Evolutionary conservation across 2,797 vertebrate species (phyloP).

Genomic region (Prunella strophiata): DNA sequence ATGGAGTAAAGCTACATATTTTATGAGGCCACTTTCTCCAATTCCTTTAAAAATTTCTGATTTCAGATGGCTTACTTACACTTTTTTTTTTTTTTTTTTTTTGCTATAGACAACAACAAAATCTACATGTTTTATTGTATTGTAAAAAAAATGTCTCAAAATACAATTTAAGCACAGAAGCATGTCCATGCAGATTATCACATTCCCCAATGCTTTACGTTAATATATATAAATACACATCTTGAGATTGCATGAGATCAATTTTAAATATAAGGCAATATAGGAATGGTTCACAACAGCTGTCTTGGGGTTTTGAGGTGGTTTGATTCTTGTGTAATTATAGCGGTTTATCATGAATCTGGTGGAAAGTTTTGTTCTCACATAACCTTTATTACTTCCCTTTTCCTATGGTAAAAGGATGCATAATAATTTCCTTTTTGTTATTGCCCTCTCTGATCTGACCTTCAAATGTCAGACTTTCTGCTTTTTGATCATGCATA

Average conservation of each 20-base stretch:
- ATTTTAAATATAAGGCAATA: neutral
- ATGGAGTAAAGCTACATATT: neutral
- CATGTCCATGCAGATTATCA: neutral
- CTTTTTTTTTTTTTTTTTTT: neutral
- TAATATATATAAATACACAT: neutral
- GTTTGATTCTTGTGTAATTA: neutral
- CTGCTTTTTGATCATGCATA: constrained; percentile 60
- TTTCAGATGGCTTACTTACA: neutral
- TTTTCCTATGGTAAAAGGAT: constrained; percentile 14
- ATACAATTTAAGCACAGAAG: neutral
- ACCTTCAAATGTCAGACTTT: constrained; percentile 72
- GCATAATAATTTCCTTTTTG: constrained; percentile 35
- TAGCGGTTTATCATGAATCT: neutral
- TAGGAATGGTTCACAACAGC: neutral
- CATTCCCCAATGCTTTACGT: neutral
- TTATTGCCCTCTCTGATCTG: constrained; percentile 57
- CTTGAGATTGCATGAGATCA: neutral
- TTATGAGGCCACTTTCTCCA: neutral
- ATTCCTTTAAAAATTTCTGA: neutral
- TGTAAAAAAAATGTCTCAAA: neutral
- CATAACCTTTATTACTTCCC: neutral
- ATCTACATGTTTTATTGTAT: neutral
- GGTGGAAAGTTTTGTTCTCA: neutral
- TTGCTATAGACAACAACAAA: neutral
- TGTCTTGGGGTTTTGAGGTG: neutral